Evolutionary conservation across 2,888 invertebrate species (phyloP).

Genomic region (Melanophora roralis): DNA sequence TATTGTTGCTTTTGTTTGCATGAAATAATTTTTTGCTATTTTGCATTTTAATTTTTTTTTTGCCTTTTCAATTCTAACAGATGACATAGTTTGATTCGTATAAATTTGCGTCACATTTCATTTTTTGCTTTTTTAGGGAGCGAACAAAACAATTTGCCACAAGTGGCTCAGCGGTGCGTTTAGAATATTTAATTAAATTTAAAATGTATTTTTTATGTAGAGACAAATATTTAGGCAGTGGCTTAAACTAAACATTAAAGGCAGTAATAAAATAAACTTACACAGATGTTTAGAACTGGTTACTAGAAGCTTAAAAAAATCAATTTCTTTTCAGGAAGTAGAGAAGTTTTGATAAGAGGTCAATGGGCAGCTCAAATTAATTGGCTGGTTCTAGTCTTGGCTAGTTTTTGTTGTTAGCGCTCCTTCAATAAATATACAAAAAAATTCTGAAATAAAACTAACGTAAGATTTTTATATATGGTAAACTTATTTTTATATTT

Average conservation of each 20-base stretch:
- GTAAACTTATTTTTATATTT: too few relatives aligned
- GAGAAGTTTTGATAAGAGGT: too few relatives aligned
- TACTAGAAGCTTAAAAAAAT: too few relatives aligned
- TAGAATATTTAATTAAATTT: constrained; percentile 62
- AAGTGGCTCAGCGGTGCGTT: constrained; percentile 62
- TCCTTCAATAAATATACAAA: too few relatives aligned
- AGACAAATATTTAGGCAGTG: not conserved
- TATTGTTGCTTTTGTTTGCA: constrained; percentile 27
- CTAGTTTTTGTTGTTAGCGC: too few relatives aligned
- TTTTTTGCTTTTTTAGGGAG: not conserved
- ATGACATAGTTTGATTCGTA: constrained; percentile 51
- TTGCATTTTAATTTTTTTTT: not conserved
- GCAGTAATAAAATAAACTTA: too few relatives aligned
- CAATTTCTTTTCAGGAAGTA: too few relatives aligned
- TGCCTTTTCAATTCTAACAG: constrained; percentile 34
- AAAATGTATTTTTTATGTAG: constrained; percentile 22
- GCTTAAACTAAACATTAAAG: not conserved
- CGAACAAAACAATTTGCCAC: constrained; percentile 59
- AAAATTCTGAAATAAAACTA: too few relatives aligned
- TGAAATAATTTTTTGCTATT: constrained; percentile 21
- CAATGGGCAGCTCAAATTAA: too few relatives aligned
- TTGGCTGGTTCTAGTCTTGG: too few relatives aligned
- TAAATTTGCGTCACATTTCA: constrained; percentile 42
- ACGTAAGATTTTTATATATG: too few relatives aligned
- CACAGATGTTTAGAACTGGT: too few relatives aligned